Evolutionary conservation across 2,113 vertebrate species (phyloP).

Genomic region (Monopterus albus): DNA sequence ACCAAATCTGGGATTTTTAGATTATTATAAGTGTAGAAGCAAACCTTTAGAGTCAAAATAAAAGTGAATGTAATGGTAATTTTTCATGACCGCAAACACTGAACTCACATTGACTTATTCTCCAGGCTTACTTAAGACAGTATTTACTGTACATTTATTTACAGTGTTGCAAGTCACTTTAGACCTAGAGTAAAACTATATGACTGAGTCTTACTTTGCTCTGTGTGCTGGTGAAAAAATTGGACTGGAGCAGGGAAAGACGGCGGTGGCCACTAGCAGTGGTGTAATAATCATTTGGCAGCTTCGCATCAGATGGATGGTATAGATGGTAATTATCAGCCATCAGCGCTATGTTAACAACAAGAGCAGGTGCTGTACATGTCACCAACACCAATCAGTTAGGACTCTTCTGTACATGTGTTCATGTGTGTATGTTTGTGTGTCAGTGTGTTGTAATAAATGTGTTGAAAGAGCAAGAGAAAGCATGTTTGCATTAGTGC

Average conservation of each 20-base stretch:
- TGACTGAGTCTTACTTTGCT: too few species aligned
- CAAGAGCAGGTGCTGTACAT: conserved; percentile 52
- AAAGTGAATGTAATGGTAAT: too few species aligned
- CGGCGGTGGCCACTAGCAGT: background rate
- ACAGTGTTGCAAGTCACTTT: too few species aligned
- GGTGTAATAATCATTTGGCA: conserved; percentile 41
- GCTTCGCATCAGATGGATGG: conserved; percentile 57
- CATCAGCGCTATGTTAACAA: conserved; percentile 47
- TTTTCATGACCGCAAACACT: too few species aligned
- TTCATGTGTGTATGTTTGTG: background rate
- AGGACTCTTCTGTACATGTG: background rate
- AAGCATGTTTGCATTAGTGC: background rate
- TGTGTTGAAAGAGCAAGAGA: background rate
- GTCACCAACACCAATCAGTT: conserved; percentile 49
- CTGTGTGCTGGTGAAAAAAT: conserved; percentile 22
- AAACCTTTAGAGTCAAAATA: too few species aligned
- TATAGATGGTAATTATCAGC: conserved; percentile 52
- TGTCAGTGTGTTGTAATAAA: background rate
- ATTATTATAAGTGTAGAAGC: too few species aligned
- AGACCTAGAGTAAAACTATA: too few species aligned
- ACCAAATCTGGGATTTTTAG: too few species aligned
- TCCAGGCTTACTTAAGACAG: too few species aligned
- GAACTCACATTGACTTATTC: too few species aligned
- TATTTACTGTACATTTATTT: too few species aligned
- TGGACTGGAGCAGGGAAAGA: conserved; percentile 12